Percentiles rank a stretch among this genome's conserved stretches.
Evolutionary conservation across 2,797 vertebrate genomes (phyloP).

Genomic region (Arrhamphus sclerolepis): DNA sequence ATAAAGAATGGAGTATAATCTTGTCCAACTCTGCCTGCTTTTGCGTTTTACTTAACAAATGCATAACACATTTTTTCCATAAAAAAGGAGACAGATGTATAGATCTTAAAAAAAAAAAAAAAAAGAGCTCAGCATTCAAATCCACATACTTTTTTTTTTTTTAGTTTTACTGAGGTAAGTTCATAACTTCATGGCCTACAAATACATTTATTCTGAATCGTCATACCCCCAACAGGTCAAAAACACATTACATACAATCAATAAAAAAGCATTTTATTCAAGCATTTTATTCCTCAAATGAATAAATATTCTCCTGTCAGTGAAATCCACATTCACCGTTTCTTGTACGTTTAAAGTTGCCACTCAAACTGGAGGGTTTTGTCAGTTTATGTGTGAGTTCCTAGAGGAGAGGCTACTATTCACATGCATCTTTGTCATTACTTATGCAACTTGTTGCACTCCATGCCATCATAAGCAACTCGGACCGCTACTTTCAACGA

Average conservation of each 20-base stretch:
- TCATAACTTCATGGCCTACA: too few relatives aligned
- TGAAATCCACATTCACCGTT: too few relatives aligned
- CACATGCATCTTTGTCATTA: constrained; percentile 48
- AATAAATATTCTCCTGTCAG: too few relatives aligned
- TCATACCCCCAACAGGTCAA: too few relatives aligned
- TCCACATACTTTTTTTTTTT: too few relatives aligned
- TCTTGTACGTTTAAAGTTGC: constrained; percentile 3
- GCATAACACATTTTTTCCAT: not conserved
- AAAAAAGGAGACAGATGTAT: not conserved
- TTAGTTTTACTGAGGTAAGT: too few relatives aligned
- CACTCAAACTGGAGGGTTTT: constrained; percentile 33
- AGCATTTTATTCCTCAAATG: too few relatives aligned
- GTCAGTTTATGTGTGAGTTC: constrained; percentile 29
- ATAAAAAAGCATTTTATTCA: too few relatives aligned
- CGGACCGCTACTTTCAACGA: constrained; percentile 46
- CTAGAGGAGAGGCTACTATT: constrained; percentile 14
- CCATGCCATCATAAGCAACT: constrained; percentile 67
- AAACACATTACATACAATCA: too few relatives aligned
- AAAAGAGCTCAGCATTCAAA: too few relatives aligned
- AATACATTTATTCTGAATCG: too few relatives aligned
- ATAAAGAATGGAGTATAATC: not conserved
- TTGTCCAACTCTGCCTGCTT: not conserved
- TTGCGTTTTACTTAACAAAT: constrained; percentile 25
- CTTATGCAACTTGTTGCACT: constrained; percentile 45
- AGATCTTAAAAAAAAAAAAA: too few relatives aligned